A percentile compares a stretch with the other conserved stretches of the same genome.
phyloP scores from a whole-genome alignment of 2,113 vertebrate species.

The Ceyx melanurus region DNA sequence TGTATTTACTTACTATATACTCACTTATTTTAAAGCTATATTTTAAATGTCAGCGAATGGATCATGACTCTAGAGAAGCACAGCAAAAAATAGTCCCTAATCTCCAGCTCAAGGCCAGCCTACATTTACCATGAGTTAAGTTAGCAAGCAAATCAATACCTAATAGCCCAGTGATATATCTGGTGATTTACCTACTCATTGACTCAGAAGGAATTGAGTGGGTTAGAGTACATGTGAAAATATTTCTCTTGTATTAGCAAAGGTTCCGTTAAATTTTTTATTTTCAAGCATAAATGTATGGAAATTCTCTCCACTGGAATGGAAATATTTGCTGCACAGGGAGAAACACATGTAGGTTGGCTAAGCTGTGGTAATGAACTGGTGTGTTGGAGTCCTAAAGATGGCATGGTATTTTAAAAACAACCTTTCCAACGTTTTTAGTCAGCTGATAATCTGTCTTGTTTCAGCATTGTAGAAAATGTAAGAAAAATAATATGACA shows the following conservation, averaged over 20 bases:
- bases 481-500: background rate
- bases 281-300: background rate
- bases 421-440: background rate
- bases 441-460: background rate
- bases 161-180: conserved; percentile 1
- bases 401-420: background rate
- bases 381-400: background rate
- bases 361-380: background rate
- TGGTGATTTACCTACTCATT: conserved; percentile 46
- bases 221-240: background rate
- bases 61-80: background rate
- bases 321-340: background rate
- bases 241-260: background rate
- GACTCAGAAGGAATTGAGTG: conserved; percentile 27
- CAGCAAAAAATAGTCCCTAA: background rate
- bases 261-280: background rate
- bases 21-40: background rate
- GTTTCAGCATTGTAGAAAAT: background rate
- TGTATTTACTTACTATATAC: background rate
- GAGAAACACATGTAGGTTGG: background rate
- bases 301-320: background rate
- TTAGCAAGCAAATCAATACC: conserved; percentile 33
- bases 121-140: conserved; percentile 14
- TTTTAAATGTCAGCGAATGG: background rate
- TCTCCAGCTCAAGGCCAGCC: conserved; percentile 17